Evolutionary conservation across 2,113 vertebrate genomes (phyloP).

Genomic region (Miniopterus natalensis): DNA sequence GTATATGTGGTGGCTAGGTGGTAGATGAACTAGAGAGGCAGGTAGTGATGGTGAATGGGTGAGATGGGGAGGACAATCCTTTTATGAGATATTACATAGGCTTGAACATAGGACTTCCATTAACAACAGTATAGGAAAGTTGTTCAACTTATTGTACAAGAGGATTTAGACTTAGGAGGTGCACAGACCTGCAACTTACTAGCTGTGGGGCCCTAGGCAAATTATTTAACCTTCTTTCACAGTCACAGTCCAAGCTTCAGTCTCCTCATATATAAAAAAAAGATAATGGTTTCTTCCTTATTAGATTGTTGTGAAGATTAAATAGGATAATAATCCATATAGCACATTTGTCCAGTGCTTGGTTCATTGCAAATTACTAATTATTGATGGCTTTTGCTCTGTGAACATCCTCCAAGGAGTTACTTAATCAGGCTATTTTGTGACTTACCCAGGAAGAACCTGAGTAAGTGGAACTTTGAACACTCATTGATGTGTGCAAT

Average conservation of each 20-base stretch:
- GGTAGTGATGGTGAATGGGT: too few relatives aligned
- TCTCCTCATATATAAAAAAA: neutral
- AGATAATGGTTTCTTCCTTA: neutral
- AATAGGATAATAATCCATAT: neutral
- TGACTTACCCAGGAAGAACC: neutral
- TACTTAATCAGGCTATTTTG: neutral
- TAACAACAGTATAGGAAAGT: neutral
- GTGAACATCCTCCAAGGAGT: neutral
- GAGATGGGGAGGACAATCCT: neutral
- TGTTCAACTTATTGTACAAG: neutral
- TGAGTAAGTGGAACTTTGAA: neutral
- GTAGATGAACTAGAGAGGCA: neutral
- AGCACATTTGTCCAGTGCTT: neutral
- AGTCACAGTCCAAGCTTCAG: neutral
- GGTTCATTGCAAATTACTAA: neutral
- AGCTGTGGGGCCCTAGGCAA: neutral
- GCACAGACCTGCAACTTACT: neutral
- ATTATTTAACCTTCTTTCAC: neutral
- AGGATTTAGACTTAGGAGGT: neutral
- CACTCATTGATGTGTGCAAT: neutral
- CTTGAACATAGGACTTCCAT: neutral
- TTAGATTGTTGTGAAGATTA: neutral
- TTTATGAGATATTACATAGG: neutral
- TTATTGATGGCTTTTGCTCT: neutral
- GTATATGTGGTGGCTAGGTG: neutral